These are phyloP conservation scores for Neoscelio sp. DNA, from an alignment of 2,888 invertebrate genomes.

Conservation along the genomic window DNA sequence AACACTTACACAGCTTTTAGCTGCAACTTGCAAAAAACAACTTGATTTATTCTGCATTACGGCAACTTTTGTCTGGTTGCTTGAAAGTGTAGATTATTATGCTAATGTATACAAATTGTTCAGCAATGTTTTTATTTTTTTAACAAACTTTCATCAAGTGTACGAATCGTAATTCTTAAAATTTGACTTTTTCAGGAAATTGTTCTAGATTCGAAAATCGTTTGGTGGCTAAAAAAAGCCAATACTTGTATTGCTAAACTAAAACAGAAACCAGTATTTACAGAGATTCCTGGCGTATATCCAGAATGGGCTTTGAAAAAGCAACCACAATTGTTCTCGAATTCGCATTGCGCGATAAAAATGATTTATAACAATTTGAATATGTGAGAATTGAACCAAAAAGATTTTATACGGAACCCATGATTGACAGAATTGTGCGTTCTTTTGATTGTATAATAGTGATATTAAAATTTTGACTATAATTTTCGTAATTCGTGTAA, in stretches of 20 bases:
- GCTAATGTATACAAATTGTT: slow-evolving; percentile 40
- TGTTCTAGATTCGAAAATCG: slow-evolving; percentile 21
- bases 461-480: too few relatives aligned
- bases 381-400: slow-evolving; percentile 5
- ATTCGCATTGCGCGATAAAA: slow-evolving; percentile 40
- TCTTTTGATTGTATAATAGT: too few relatives aligned
- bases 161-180: not conserved
- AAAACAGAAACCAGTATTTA: slow-evolving; percentile 21
- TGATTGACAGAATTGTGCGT: too few relatives aligned
- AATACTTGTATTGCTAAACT: slow-evolving; percentile 28
- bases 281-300: slow-evolving; percentile 20
- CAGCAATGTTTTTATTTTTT: not conserved
- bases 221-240: slow-evolving; percentile 51
- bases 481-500: too few relatives aligned
- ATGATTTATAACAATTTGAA: slow-evolving; percentile 42
- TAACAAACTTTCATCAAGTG: not conserved
- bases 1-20: slow-evolving; percentile 43
- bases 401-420: too few relatives aligned
- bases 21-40: slow-evolving; percentile 59
- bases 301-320: slow-evolving; percentile 61
- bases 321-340: slow-evolving; percentile 51
- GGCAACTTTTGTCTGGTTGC: slow-evolving; percentile 53
- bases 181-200: slow-evolving; percentile 47
- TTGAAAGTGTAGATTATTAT: slow-evolving; percentile 48
- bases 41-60: slow-evolving; percentile 44